Evolutionary conservation across 2,888 invertebrate genomes (phyloP).

Genomic region (Apamea sordens): DNA sequence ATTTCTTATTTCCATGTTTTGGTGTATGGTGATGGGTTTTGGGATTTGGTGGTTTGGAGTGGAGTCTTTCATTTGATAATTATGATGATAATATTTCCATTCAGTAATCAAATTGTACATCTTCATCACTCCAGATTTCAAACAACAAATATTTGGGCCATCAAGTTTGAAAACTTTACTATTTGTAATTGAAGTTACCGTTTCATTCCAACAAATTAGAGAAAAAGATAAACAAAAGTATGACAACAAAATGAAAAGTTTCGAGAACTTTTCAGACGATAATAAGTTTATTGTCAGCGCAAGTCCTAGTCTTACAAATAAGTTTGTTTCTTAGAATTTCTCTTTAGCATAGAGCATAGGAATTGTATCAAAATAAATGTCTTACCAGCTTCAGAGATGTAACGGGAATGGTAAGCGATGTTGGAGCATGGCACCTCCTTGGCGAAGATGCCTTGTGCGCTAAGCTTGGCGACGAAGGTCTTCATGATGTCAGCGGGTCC

Average conservation of each 20-base stretch:
- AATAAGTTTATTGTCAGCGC: constrained; percentile 33
- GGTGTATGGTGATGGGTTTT: not conserved
- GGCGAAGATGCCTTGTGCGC: constrained; percentile 94
- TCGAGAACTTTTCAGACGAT: constrained; percentile 23
- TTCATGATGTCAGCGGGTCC: constrained; percentile 94
- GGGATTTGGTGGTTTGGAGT: not conserved
- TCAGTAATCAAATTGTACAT: not conserved
- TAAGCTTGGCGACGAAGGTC: constrained; percentile 92
- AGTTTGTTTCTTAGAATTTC: constrained; percentile 12
- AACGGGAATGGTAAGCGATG: constrained; percentile 97
- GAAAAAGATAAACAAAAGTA: constrained; percentile 30
- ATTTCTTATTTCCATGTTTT: not conserved
- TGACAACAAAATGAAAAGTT: constrained; percentile 35
- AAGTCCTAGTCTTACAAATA: constrained; percentile 30
- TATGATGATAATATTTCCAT: not conserved
- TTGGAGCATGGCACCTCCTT: constrained; percentile 96
- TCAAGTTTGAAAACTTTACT: constrained; percentile 21
- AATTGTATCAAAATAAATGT: not conserved
- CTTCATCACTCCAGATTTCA: constrained; percentile 11
- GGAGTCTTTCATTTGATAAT: not conserved
- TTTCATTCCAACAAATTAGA: constrained; percentile 42
- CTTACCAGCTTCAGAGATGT: constrained; percentile 92
- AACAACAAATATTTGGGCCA: constrained; percentile 24
- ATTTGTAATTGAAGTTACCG: constrained; percentile 41
- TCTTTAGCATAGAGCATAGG: not conserved